Conservation (phyloP, 2,797 vertebrate species). For the Semotilus atromaculatus region DNA sequence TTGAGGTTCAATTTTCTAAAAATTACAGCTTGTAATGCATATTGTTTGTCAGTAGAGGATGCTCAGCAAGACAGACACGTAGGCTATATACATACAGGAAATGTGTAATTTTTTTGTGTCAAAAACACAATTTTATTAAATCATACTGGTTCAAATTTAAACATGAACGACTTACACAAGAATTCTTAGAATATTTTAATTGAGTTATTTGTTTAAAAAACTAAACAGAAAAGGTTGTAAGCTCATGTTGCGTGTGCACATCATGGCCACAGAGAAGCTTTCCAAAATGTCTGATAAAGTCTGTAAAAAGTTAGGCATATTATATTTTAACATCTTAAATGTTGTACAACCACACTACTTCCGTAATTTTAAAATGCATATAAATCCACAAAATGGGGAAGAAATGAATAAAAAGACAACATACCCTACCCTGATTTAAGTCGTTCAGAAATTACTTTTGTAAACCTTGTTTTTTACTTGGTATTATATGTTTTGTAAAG, state of each 20-base stretch:
- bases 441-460: not conserved
- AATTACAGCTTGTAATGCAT: not conserved
- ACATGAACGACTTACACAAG: too few relatives aligned
- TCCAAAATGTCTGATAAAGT: too few relatives aligned
- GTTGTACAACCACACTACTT: not conserved
- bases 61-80: too few relatives aligned
- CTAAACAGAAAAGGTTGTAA: not conserved
- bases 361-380: not conserved
- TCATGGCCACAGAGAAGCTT: too few relatives aligned
- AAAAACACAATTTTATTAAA: too few relatives aligned
- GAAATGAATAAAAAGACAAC: not conserved
- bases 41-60: not conserved
- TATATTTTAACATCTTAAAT: not conserved
- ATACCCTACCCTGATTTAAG: not conserved
- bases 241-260: not conserved
- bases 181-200: not conserved
- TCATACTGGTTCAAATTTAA: too few relatives aligned
- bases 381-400: not conserved
- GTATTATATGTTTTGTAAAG: not conserved
- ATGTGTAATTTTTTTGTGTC: too few relatives aligned
- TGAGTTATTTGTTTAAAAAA: not conserved
- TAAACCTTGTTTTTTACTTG: not conserved
- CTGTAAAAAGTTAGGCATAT: too few relatives aligned
- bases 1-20: too few relatives aligned
- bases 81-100: too few relatives aligned